phyloP scores from a whole-genome alignment of 2,888 invertebrate species.

The Panopea generosa region DNA sequence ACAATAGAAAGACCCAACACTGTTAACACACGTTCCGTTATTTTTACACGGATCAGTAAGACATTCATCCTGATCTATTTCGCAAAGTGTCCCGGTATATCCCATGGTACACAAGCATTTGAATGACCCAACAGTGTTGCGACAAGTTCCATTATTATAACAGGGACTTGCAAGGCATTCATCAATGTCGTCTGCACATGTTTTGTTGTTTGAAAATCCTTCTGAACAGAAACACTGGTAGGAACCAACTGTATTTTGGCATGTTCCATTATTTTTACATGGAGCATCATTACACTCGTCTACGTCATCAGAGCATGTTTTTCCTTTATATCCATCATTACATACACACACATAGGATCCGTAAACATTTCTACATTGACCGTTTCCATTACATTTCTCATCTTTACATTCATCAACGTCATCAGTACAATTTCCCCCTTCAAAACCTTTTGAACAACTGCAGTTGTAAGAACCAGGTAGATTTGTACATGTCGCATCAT shows the following conservation, averaged over 20 bases:
- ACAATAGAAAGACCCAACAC: too few species aligned
- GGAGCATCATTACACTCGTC: conserved; percentile 30
- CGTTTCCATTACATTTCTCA: neutral
- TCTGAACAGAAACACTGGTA: conserved; percentile 14
- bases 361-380: conserved; percentile 26
- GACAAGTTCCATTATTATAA: conserved; percentile 23
- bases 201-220: conserved; percentile 13
- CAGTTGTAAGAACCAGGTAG: conserved; percentile 2
- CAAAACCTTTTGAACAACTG: conserved; percentile 9
- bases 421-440: conserved; percentile 7
- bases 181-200: conserved; percentile 31
- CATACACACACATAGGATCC: conserved; percentile 11
- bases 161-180: conserved; percentile 24
- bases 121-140: conserved; percentile 20
- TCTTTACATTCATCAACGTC: conserved; percentile 13
- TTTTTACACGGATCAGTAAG: too few species aligned
- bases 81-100: conserved; percentile 3
- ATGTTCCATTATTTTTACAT: conserved; percentile 24
- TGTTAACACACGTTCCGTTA: too few species aligned
- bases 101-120: conserved; percentile 24
- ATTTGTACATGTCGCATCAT: conserved; percentile 1
- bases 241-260: conserved; percentile 11
- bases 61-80: too few species aligned
- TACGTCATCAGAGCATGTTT: conserved; percentile 15
- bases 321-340: neutral